A percentile compares a stretch with the other conserved stretches of the same genome.
Conservation (phyloP, 2,797 vertebrate genomes). For the Chrosomus eos region DNA sequence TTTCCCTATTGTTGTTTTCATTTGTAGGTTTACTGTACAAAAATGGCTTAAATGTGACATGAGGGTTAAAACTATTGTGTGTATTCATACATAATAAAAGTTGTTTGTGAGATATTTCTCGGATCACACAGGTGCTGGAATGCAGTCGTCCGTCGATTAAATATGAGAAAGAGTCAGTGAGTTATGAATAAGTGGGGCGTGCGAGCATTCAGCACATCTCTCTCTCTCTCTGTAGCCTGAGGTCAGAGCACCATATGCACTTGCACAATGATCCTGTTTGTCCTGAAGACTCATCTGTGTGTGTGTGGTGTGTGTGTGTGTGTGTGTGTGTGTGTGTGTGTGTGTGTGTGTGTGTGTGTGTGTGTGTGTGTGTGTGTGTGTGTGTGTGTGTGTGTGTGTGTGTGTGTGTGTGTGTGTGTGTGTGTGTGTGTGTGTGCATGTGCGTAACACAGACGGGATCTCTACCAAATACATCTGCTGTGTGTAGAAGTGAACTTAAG, state of each 20-base stretch:
- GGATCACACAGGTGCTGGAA: slow-evolving; percentile 8
- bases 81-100: background rate
- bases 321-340: too few relatives aligned
- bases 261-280: slow-evolving; percentile 68
- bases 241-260: slow-evolving; percentile 79
- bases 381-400: background rate
- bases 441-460: slow-evolving; percentile 19
- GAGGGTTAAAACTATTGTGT: background rate
- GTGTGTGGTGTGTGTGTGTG: too few relatives aligned
- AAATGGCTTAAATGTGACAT: background rate
- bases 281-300: slow-evolving; percentile 57
- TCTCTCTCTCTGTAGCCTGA: slow-evolving; percentile 56
- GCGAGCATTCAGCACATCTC: background rate
- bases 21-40: background rate
- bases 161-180: slow-evolving; percentile 34
- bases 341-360: too few relatives aligned
- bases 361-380: background rate
- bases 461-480: slow-evolving; percentile 31
- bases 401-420: background rate
- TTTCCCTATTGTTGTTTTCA: background rate
- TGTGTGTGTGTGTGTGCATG: background rate
- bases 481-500: background rate
- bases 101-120: background rate
- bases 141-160: slow-evolving; percentile 14
- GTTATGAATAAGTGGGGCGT: slow-evolving; percentile 53